Percentiles rank a stretch among this genome's conserved stretches.
Conservation (phyloP, 2,888 invertebrate species). For the Agrilus mali region DNA sequence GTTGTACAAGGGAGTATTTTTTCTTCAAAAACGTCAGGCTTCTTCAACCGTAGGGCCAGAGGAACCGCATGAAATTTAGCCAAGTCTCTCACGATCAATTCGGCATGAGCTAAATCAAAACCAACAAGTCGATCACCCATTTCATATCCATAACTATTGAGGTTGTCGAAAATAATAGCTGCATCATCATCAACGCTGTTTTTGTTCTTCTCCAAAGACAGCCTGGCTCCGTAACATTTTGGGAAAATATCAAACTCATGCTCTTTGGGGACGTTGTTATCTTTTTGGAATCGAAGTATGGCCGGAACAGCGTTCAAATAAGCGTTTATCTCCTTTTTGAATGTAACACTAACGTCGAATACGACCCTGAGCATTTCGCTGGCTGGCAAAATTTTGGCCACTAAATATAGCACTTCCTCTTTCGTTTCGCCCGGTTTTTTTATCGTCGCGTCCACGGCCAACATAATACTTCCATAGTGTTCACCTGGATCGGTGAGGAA, state of each 20-base stretch:
- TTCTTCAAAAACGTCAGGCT: constrained; percentile 34
- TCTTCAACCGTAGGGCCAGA: constrained; percentile 38
- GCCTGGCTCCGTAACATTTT: constrained; percentile 41
- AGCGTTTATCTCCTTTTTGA: constrained; percentile 43
- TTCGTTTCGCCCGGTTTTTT: constrained; percentile 14
- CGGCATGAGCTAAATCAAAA: constrained; percentile 38
- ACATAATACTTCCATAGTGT: constrained; percentile 49
- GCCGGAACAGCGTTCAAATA: constrained; percentile 39
- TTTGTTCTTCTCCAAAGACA: constrained; percentile 29
- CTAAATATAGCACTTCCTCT: constrained; percentile 33
- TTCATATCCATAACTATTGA: constrained; percentile 38
- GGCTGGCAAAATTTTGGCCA: constrained; percentile 45
- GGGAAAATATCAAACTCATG: constrained; percentile 38
- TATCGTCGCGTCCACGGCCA: constrained; percentile 31
- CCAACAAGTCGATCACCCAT: constrained; percentile 38
- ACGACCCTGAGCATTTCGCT: constrained; percentile 39
- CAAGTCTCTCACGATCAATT: constrained; percentile 35
- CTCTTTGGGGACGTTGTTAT: constrained; percentile 32
- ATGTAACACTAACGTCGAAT: constrained; percentile 43
- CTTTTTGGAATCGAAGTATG: constrained; percentile 36
- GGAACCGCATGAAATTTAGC: constrained; percentile 46
- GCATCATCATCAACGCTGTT: constrained; percentile 42
- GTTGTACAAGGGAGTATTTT: constrained; percentile 31
- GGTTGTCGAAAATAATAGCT: constrained; percentile 43
- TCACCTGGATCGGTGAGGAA: constrained; percentile 45